Base-by-base conservation (phyloP, 2,113 vertebrate species). In the Equus quagga region DNA sequence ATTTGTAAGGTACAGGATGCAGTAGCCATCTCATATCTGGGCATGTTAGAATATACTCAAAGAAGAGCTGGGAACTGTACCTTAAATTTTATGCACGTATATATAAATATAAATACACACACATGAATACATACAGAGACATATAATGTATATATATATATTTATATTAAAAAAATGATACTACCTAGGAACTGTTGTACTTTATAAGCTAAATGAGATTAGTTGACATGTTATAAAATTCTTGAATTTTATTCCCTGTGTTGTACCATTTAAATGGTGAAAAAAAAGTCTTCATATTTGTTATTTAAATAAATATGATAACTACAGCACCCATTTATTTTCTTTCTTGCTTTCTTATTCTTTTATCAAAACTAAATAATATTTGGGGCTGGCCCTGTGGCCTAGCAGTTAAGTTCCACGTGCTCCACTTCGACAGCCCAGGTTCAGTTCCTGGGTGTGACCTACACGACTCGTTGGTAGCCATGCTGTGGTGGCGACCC, bases 201-300 rank as follows among this genome's bases (percentile, higher is more conserved):
- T 72, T 80, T 41, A 85, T 75, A 73, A 89, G 79, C 28, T 62
- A 23, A 82, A 85, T 83, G 46, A 86, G 92, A 54, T 89, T n/a
- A 72, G 36, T 84, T 76, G 80, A 33, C 41, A 64, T 49, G 3
- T 33, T 65, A 85, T 72, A 49, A 97, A 65, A 41, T 54, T 92
- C 28, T 33, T 76, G 19, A 78, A 92, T 92, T 75, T 91, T 92
- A 72, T 62, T 24, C 13, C 18, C 36, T 72, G 3, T 56, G 4
- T 54, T 91, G 8, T 36, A 15, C 6, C 44, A 75, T 70, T 89
- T 89, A 81, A 87, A 14, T 89, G 17, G 14, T n/a, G 17, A 5
- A 2, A 79, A 80, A 64, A 70, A 36, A 3, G 0, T 69, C 54
- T 81, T 95, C 80, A 46, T 60, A 28, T 54, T 90, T 96, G 46